A percentile compares a stretch with the other conserved stretches of the same genome.
phyloP scores from a whole-genome alignment of 2,797 vertebrate genomes.

The Poeciliopsis infans region DNA sequence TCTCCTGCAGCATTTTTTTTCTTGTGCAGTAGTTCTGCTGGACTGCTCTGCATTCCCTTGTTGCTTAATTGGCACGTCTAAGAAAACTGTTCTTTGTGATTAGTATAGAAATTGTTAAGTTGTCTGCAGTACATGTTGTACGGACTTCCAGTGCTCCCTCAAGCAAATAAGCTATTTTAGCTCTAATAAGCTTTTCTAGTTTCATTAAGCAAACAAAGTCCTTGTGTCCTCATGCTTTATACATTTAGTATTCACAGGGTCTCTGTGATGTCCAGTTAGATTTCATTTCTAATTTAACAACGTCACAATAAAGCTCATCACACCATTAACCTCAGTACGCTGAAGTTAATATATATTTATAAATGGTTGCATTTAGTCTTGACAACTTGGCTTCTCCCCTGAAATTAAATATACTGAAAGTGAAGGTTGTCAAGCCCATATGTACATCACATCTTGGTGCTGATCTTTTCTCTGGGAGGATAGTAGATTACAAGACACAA shows the following conservation, averaged over 20 bases:
- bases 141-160: slow-evolving; percentile 22
- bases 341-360: slow-evolving; percentile 19
- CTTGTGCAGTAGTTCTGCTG: slow-evolving; percentile 27
- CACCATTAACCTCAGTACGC: slow-evolving; percentile 21
- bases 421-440: not conserved
- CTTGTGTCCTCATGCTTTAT: slow-evolving; percentile 23
- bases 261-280: slow-evolving; percentile 33
- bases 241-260: slow-evolving; percentile 19
- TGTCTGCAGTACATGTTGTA: slow-evolving; percentile 28
- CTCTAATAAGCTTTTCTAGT: slow-evolving; percentile 44
- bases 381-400: not conserved
- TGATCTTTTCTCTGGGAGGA: not conserved
- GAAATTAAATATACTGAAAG: not conserved
- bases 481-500: not conserved
- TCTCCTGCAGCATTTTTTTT: slow-evolving; percentile 32
- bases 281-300: slow-evolving; percentile 41
- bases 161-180: slow-evolving; percentile 29
- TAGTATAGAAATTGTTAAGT: slow-evolving; percentile 32
- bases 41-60: slow-evolving; percentile 30
- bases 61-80: slow-evolving; percentile 47
- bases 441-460: not conserved
- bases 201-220: slow-evolving; percentile 47
- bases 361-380: slow-evolving; percentile 21
- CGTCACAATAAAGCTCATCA: slow-evolving; percentile 50
- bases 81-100: slow-evolving; percentile 41